Evolutionary conservation across 2,113 vertebrate species (phyloP).

Genomic region (Lepisosteus oculatus): DNA sequence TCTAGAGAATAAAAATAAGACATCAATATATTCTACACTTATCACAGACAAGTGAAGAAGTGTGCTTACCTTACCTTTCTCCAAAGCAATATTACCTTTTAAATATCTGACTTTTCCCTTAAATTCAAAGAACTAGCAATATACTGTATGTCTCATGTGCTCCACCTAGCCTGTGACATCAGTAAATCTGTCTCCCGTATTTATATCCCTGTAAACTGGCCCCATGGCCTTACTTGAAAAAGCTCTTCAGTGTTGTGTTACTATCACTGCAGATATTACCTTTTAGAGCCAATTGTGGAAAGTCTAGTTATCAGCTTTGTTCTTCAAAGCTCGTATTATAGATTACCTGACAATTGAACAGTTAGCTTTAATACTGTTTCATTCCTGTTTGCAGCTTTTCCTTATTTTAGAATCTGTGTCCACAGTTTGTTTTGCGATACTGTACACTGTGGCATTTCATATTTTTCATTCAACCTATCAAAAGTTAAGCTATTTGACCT

Average conservation of each 20-base stretch:
- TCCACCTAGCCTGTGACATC: slow-evolving; percentile 58
- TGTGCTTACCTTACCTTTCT: slow-evolving; percentile 46
- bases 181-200: slow-evolving; percentile 41
- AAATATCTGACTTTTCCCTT: slow-evolving; percentile 47
- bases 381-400: slow-evolving; percentile 33
- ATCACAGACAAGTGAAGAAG: too few relatives aligned
- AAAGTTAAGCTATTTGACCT: too few relatives aligned
- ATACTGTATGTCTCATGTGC: slow-evolving; percentile 31
- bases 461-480: too few relatives aligned
- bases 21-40: too few relatives aligned
- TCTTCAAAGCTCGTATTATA: slow-evolving; percentile 9
- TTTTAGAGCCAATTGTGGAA: slow-evolving; percentile 35
- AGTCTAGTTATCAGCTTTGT: slow-evolving; percentile 61
- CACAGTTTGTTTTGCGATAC: too few relatives aligned
- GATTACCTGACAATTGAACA: slow-evolving; percentile 10
- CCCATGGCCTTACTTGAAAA: slow-evolving; percentile 14
- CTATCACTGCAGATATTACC: slow-evolving; percentile 13
- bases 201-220: slow-evolving; percentile 37
- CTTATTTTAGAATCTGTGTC: not conserved
- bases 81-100: slow-evolving; percentile 25
- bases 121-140: slow-evolving; percentile 36
- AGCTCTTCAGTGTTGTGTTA: slow-evolving; percentile 1
- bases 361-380: slow-evolving; percentile 21
- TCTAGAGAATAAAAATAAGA: too few relatives aligned
- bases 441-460: too few relatives aligned